A percentile compares a stretch with the other conserved stretches of the same genome.
phyloP scores from a whole-genome alignment of 2,113 vertebrate genomes.

The Austrofundulus limnaeus region DNA sequence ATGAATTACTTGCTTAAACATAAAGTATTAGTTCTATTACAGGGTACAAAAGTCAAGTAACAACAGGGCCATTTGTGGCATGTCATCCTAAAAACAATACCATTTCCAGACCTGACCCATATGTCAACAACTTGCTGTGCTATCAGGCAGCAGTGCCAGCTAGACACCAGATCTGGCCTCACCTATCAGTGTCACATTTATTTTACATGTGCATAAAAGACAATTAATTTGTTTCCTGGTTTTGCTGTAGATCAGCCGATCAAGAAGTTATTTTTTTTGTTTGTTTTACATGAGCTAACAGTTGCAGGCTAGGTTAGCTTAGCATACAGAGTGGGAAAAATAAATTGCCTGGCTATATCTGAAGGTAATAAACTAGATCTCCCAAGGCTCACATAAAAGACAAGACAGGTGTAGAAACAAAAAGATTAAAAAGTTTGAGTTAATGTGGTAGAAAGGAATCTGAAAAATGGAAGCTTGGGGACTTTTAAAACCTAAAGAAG shows the following conservation, averaged over 20 bases:
- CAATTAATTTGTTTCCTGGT: background rate
- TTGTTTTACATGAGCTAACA: background rate
- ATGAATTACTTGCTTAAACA: too few species aligned
- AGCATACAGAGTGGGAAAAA: background rate
- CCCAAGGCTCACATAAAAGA: background rate
- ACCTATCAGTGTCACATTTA: too few species aligned
- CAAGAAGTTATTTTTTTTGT: background rate
- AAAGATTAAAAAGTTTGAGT: background rate
- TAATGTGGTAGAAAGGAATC: background rate
- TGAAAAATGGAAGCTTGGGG: background rate
- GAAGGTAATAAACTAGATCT: background rate
- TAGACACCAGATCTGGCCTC: too few species aligned
- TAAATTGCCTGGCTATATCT: too few species aligned
- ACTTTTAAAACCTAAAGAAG: background rate
- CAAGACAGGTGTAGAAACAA: background rate
- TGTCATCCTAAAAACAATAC: too few species aligned
- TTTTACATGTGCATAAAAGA: background rate
- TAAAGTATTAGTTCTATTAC: too few species aligned
- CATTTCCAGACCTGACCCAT: too few species aligned
- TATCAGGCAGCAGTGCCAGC: too few species aligned
- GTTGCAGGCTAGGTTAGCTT: background rate
- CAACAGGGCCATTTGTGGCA: too few species aligned
- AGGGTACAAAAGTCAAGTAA: too few species aligned
- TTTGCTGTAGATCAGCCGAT: background rate
- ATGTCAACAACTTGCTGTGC: too few species aligned